Conservation (phyloP, 1,140 invertebrate genomes). For the Eupristina koningsbergeri region DNA sequence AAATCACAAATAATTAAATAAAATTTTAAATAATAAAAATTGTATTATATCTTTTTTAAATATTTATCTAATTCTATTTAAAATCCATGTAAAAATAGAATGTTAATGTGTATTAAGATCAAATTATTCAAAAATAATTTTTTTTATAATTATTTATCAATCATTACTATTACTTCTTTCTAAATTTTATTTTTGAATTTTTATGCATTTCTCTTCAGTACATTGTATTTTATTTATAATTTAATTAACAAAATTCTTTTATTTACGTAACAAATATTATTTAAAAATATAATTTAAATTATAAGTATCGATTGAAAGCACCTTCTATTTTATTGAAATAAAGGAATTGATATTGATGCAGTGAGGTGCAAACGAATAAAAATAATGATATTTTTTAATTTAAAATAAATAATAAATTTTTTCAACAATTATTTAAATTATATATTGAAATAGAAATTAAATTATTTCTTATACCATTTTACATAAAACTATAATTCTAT, state of each 20-base stretch:
- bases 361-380: no score
- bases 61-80: background rate
- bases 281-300: no score
- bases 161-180: no score
- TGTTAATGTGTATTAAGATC: background rate
- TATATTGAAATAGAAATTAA: background rate
- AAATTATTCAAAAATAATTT: background rate
- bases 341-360: no score
- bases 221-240: background rate
- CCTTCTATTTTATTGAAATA: no score
- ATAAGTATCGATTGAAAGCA: no score
- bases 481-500: background rate
- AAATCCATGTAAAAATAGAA: background rate
- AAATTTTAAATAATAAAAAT: background rate
- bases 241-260: background rate
- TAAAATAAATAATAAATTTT: no score
- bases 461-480: background rate
- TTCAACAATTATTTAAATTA: no score
- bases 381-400: background rate
- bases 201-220: background rate
- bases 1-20: background rate
- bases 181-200: no score
- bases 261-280: conserved; percentile 4
- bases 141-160: background rate
- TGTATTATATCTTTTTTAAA: background rate